Percentiles rank a stretch among this genome's conserved stretches.
Evolutionary conservation across 2,113 vertebrate genomes (phyloP).

Genomic region (Antechinus flavipes): DNA sequence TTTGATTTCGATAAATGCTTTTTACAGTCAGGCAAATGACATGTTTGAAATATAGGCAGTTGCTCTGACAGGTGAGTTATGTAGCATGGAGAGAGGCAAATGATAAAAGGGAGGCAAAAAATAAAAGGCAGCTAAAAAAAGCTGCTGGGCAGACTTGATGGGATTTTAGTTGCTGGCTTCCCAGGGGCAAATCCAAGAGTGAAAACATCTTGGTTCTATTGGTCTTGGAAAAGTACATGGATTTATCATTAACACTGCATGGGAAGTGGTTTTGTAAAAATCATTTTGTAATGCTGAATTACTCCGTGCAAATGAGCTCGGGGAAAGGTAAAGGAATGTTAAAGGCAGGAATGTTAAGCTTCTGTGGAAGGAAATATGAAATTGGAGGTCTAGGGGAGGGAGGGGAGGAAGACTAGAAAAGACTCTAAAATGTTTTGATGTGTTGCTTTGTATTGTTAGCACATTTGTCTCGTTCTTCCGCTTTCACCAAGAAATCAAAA

Average conservation of each 20-base stretch:
- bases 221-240: slow-evolving; percentile 14
- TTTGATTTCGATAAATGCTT: slow-evolving; percentile 50
- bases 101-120: slow-evolving; percentile 44
- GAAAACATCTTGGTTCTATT: neutral
- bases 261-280: slow-evolving; percentile 23
- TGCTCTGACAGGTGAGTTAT: slow-evolving; percentile 12
- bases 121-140: slow-evolving; percentile 9
- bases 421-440: neutral
- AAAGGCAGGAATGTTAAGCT: neutral
- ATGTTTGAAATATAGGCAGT: slow-evolving; percentile 32
- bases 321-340: neutral
- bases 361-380: slow-evolving; percentile 9
- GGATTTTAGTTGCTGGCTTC: slow-evolving; percentile 2
- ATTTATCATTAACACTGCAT: neutral
- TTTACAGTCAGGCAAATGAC: neutral
- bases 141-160: neutral
- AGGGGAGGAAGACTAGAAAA: neutral
- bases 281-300: slow-evolving; percentile 40
- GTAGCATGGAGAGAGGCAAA: slow-evolving; percentile 4
- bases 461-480: slow-evolving; percentile 8
- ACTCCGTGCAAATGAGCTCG: slow-evolving; percentile 41
- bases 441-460: neutral
- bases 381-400: neutral
- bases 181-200: neutral
- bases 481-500: slow-evolving; percentile 12